Evolutionary conservation across 2,888 invertebrate genomes (phyloP), one percentile per base, ranked within the genome.

Genomic region (Chymomyza procnemis): DNA sequence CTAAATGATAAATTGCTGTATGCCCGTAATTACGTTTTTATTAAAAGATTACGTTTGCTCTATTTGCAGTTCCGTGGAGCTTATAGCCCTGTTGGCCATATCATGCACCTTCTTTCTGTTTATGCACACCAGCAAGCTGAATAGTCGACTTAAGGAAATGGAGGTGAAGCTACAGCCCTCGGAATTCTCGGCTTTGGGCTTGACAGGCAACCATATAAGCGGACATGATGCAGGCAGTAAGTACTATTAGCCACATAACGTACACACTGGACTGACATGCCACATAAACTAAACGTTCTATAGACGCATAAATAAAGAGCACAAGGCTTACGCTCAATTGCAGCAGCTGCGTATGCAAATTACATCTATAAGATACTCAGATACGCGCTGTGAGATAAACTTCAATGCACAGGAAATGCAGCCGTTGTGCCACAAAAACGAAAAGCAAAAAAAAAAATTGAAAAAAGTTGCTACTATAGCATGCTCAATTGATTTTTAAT

Each of bases 41-140:
- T 19, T 19, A 18, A 21, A 41, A 41, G 3, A 19, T 65, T 64
- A 64, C 58, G 46, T 52, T 50, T 68, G 21, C 66, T 30, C 57
- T 48, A 56, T 67, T 92, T 93, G 58, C 92, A 96, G 96, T 91
- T 96, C 96, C 65, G 96, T 95, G 88, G 96, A 96, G 91, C 92
- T 96, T 88, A 94, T 96, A 79, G 96, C 96, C 18, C 92, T 96
- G 74, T 92, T 96, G 87, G 96, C 96, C 41, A 94, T 96, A 73
- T 96, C 96, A 57, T 95, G 95, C 85, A 96, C 96, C 1, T 92
- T 96, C 85, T 96, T 96, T 91, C 93, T 96, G 83, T 96, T 96
- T 91, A 93, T 96, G 76, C 96, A 96, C 92, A 96, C 96, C 61
- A 92, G 96, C 80, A 96, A 96, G 89, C 92, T 96, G 71, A 95